These are phyloP conservation scores for Paraescarpia echinospica DNA, from an alignment of 1,140 invertebrate species.

Conservation along the genomic window DNA sequence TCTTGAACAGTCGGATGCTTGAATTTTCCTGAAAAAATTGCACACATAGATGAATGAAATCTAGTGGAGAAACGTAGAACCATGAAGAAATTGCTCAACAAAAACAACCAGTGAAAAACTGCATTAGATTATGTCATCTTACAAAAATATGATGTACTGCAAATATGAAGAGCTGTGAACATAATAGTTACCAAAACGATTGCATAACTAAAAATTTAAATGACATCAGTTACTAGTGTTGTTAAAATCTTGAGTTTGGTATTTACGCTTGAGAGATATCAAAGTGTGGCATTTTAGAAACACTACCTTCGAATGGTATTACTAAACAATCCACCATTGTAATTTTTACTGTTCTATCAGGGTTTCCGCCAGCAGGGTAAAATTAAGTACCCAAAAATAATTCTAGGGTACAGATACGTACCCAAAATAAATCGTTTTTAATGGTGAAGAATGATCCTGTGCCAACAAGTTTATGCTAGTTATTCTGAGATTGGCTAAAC, in stretches of 20 bases:
- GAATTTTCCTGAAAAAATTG: constrained; percentile 21
- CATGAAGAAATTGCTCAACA: not conserved
- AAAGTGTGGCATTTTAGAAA: not conserved
- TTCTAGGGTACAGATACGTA: too few relatives aligned
- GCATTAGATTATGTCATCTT: not conserved
- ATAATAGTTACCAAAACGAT: not conserved
- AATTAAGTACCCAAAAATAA: too few relatives aligned
- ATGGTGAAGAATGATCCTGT: too few relatives aligned
- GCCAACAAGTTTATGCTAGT: too few relatives aligned
- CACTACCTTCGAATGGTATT: too few relatives aligned
- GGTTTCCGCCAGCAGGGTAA: too few relatives aligned
- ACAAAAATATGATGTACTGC: too few relatives aligned
- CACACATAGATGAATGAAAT: not conserved
- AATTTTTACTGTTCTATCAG: too few relatives aligned
- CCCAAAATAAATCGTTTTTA: too few relatives aligned
- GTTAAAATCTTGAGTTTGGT: not conserved
- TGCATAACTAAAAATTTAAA: not conserved
- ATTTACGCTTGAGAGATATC: not conserved
- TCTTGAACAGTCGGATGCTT: constrained; percentile 21
- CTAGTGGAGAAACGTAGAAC: not conserved
- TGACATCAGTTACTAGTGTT: not conserved
- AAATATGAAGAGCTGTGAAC: not conserved
- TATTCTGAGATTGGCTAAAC: too few relatives aligned
- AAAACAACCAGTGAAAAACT: not conserved
- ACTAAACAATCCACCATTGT: too few relatives aligned